These are phyloP conservation scores for Adela reaumurella DNA, from an alignment of 2,888 invertebrate genomes.

Conservation along the genomic window DNA sequence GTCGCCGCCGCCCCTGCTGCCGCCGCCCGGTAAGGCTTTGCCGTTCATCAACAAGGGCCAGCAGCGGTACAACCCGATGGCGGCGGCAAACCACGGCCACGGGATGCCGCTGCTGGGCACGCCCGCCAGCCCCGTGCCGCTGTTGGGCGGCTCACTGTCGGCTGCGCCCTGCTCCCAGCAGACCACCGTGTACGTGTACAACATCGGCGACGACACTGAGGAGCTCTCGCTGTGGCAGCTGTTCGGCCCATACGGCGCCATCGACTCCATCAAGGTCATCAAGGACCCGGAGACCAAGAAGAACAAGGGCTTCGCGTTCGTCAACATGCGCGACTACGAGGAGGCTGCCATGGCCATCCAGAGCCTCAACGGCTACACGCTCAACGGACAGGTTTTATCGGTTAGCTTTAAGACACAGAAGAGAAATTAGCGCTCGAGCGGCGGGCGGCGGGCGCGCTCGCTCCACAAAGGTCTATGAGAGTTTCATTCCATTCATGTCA, in stretches of 20 bases:
- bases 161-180: slow-evolving; percentile 37
- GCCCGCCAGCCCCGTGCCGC: slow-evolving; percentile 42
- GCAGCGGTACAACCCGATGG: slow-evolving; percentile 51
- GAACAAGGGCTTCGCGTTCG: slow-evolving; percentile 53
- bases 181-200: slow-evolving; percentile 54
- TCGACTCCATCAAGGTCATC: slow-evolving; percentile 53
- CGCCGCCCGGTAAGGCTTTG: slow-evolving; percentile 49
- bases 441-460: background rate
- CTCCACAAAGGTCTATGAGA: slow-evolving; percentile 33
- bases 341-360: slow-evolving; percentile 54
- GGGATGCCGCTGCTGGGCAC: slow-evolving; percentile 41
- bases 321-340: slow-evolving; percentile 53
- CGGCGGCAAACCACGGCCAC: slow-evolving; percentile 38
- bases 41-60: slow-evolving; percentile 52
- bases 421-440: slow-evolving; percentile 21
- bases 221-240: slow-evolving; percentile 52
- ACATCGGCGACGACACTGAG: slow-evolving; percentile 51
- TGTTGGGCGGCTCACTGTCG: slow-evolving; percentile 22
- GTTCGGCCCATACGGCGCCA: slow-evolving; percentile 51
- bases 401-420: slow-evolving; percentile 58
- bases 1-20: slow-evolving; percentile 44
- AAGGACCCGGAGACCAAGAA: slow-evolving; percentile 55
- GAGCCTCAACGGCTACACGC: slow-evolving; percentile 52
- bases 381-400: slow-evolving; percentile 54
- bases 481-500: slow-evolving; percentile 50